Conservation (phyloP, 2,113 vertebrate genomes). For the Dasyprocta punctata region DNA sequence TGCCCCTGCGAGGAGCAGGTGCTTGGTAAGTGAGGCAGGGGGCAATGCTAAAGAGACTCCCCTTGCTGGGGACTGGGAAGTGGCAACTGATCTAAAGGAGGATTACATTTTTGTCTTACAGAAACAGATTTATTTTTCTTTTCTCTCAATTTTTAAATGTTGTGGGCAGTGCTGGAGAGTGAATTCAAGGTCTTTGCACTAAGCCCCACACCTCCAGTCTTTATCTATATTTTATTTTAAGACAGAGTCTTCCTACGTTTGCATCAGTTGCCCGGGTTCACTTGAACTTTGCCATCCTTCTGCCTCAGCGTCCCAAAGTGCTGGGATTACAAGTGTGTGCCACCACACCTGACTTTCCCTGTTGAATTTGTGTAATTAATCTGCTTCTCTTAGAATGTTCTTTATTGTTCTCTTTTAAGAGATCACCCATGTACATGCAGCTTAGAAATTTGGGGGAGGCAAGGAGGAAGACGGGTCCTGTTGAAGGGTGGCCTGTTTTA, state of each 20-base stretch:
- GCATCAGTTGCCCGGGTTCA: neutral
- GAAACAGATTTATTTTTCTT: neutral
- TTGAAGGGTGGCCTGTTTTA: neutral
- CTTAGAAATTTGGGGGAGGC: neutral
- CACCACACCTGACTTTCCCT: neutral
- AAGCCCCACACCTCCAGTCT: neutral
- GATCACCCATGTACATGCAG: neutral
- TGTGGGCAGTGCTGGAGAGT: neutral
- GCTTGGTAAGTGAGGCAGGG: accelerated
- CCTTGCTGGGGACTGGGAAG: neutral
- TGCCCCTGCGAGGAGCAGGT: accelerated
- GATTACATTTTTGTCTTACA: neutral
- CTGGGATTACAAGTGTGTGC: neutral
- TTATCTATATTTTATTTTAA: neutral
- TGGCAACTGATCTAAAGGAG: neutral
- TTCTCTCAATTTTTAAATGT: neutral
- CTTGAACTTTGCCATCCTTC: neutral
- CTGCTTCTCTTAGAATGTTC: neutral
- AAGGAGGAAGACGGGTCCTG: neutral
- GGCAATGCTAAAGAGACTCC: accelerated
- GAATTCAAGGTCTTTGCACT: neutral
- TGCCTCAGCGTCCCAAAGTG: neutral
- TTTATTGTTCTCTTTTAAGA: slow-evolving; percentile 7
- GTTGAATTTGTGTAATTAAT: neutral
- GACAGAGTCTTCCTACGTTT: neutral